A percentile compares a stretch with the other conserved stretches of the same genome.
phyloP scores from a whole-genome alignment of 2,888 invertebrate genomes.

The Drosophila atripex region DNA sequence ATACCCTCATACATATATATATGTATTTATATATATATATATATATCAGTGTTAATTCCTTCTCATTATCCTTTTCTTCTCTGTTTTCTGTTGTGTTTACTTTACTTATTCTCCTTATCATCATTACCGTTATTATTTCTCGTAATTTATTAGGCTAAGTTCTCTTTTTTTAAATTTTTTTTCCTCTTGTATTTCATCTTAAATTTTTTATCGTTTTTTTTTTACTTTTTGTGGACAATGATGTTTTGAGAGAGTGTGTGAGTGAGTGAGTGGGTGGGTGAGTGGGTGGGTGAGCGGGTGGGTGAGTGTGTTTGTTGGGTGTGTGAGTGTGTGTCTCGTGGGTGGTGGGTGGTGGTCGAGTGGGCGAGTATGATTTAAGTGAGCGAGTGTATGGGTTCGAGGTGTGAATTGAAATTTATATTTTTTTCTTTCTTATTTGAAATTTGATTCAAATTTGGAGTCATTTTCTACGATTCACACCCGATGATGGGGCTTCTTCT shows the following conservation, averaged over 20 bases:
- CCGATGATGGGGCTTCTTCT: constrained; percentile 24
- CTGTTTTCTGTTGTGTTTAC: not conserved
- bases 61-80: not conserved
- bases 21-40: constrained; percentile 35
- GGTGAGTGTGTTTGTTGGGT: constrained; percentile 3
- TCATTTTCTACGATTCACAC: constrained; percentile 25
- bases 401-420: constrained; percentile 5
- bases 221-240: constrained; percentile 12
- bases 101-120: constrained; percentile 3
- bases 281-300: constrained; percentile 6
- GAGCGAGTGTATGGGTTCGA: constrained; percentile 7
- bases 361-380: constrained; percentile 5
- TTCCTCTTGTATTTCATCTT: not conserved
- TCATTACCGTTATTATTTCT: constrained; percentile 35
- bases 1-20: constrained; percentile 40
- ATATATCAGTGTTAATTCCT: constrained; percentile 35
- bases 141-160: constrained; percentile 67
- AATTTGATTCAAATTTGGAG: not conserved
- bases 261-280: constrained; percentile 13
- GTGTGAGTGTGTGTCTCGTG: constrained; percentile 12
- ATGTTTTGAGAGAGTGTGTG: constrained; percentile 33
- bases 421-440: not conserved
- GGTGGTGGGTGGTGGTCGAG: constrained; percentile 4
- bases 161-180: constrained; percentile 2
- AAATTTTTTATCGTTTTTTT: not conserved